These are phyloP conservation scores for Liodrosophila aerea DNA, from an alignment of 2,888 invertebrate genomes.

Conservation along the genomic window DNA sequence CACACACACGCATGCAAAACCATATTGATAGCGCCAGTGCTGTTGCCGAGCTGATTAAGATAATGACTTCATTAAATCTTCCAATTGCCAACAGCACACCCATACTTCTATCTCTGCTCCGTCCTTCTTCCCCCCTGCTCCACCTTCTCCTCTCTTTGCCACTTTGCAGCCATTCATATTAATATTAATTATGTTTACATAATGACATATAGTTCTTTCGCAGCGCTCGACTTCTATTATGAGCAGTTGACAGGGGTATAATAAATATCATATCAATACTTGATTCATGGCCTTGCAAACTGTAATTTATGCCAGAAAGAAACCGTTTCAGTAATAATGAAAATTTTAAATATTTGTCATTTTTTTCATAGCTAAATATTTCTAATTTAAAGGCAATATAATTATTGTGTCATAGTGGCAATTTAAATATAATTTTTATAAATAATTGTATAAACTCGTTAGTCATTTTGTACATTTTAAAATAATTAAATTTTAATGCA, in stretches of 20 bases:
- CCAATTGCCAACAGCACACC: slow-evolving; percentile 17
- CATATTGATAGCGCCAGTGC: slow-evolving; percentile 3
- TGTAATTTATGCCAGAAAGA: too few species aligned
- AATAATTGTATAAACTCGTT: too few species aligned
- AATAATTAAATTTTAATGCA: too few species aligned
- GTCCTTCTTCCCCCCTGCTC: not conserved
- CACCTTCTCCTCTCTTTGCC: slow-evolving; percentile 19
- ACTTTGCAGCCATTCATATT: slow-evolving; percentile 13
- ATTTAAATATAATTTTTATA: too few species aligned
- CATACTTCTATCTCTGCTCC: not conserved
- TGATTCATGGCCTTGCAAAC: not conserved
- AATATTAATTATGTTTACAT: slow-evolving; percentile 54
- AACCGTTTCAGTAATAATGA: too few species aligned
- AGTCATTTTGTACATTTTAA: too few species aligned
- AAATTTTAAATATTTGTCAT: slow-evolving; percentile 15
- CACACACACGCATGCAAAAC: not conserved
- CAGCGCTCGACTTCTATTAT: not conserved
- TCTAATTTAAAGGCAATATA: too few species aligned
- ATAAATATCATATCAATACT: not conserved
- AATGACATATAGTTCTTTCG: slow-evolving; percentile 23
- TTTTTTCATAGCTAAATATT: too few species aligned
- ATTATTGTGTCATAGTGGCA: too few species aligned
- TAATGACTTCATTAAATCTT: slow-evolving; percentile 66
- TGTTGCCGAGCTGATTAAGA: slow-evolving; percentile 52
- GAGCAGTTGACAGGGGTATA: too few species aligned